Evolutionary conservation across 2,797 vertebrate genomes (phyloP), one percentile per base, ranked within the genome.

Genomic region (Antrozous pallidus): DNA sequence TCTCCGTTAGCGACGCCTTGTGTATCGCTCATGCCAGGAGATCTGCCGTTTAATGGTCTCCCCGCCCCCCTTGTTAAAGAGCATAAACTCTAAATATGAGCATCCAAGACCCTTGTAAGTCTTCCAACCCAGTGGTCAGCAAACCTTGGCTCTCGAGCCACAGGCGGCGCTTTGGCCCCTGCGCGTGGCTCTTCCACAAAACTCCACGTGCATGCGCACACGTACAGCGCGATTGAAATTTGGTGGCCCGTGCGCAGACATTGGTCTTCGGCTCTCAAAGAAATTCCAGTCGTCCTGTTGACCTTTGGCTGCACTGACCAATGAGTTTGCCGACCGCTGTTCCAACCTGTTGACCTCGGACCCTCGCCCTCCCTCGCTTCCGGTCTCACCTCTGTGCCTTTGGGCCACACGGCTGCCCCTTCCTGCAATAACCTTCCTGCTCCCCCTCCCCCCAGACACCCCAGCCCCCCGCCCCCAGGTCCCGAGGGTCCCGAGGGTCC

Each of bases 351-450:
- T 28, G 6, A 14, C 58, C 58, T 14, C 28, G 26, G 58, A 61
- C 56, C 56, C 56, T 11, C 13, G 28, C 12, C 56, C 58, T 6
- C 58, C 5, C 94, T 93, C 78, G 54, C 87, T 95, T 84, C 65
- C 58, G 10, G 31, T 77, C 79, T 92, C 85, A 94, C 94, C 96
- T 95, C 81, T 73, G 97, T 96, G 95, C 97, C 97, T 96, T 96
- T 65, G n/a, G 73, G 81, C 70, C 90, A 8, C 58, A 18, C 24
- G 49, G 84, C 84, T 91, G 54, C 54, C 42, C 45, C 71, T 83
- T 87, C 65, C 70, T 56, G 51, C 91, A 49, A 47, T 40, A 18
- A 28, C 45, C 24, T 28, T 31, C 24, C 18, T 14, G 5, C 49
- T 17, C 24, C 71, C 33, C 17, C 61, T 36, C 38, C 17, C 8